Base-by-base conservation (phyloP, 2,113 vertebrate genomes). In the Lepisosteus oculatus region DNA sequence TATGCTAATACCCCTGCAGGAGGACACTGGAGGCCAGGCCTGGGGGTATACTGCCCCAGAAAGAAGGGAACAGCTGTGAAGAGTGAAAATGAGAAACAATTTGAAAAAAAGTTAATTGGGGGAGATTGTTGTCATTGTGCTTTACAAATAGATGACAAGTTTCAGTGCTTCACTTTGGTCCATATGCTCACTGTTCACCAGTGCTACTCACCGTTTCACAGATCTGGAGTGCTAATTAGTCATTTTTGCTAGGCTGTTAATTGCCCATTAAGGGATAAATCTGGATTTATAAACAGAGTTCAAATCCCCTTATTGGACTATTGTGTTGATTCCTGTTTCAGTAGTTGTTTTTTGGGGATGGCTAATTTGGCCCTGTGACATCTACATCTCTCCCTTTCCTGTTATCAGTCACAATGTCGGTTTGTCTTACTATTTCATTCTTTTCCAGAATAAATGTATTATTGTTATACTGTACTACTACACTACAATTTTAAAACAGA, bases 161-260 rank as follows among this genome's bases (percentile, higher is more conserved):
- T 43, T 67, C 14, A 59, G 69, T 9, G 55, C 13, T 3, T 47
- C 43, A 56, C 45, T 44, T 7, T 8, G 45, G 14, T 43, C 55
- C 74, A 67, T 71, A 71, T 71, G 74, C n/a, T 57, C 42, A 9
- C 5, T 6, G 47, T 51, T 9, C 5, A 9, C 47, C 1, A 51
- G 47, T 51, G 47, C 47, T 5, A 51, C 47, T 51, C 47, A 29
- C 69, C 57, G 0, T 13, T 55, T 61, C 17, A 47, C 55, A 15
- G 44, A 64, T 68, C 59, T 43, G 42, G 44, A 65, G 70, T 61
- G 59, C 70, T 67, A 68, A 72, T 64, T 68, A 66, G 69, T 11
- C 59, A 55, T 57, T 67, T 55, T 56, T 72, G 69, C 54, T 3
- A 57, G 12, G 43, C 14, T 41, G 12, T 17, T 29, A 70, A 42